phyloP scores from a whole-genome alignment of 2,113 vertebrate species.

The Rhabdornis inornatus region DNA sequence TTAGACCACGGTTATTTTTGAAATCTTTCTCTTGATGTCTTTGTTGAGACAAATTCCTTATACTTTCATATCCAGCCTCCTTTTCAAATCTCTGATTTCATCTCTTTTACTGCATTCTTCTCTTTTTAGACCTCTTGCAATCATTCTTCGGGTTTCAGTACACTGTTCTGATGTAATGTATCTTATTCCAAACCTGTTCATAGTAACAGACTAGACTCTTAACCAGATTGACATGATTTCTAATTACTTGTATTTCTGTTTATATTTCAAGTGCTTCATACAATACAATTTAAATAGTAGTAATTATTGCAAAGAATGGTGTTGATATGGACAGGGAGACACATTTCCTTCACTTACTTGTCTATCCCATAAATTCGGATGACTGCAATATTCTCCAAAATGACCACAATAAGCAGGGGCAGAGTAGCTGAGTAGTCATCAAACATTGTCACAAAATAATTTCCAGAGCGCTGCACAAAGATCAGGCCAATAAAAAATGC shows the following conservation, averaged over 20 bases:
- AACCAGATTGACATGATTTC: not conserved
- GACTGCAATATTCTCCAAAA: constrained; percentile 91
- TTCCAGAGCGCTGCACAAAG: constrained; percentile 96
- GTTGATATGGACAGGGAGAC: not conserved
- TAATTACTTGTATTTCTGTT: not conserved
- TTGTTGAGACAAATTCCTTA: not conserved
- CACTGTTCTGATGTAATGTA: not conserved
- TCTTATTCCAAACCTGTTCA: not conserved
- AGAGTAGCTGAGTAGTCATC: constrained; percentile 97
- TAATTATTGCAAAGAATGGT: not conserved
- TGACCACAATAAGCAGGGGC: constrained; percentile 90
- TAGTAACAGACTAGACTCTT: not conserved
- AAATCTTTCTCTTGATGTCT: not conserved
- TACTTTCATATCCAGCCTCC: not conserved
- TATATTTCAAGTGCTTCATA: not conserved
- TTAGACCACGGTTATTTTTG: not conserved
- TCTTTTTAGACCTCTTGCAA: not conserved
- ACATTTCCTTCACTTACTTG: constrained; percentile 78
- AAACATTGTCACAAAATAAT: constrained; percentile 97
- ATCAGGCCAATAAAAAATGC: constrained; percentile 91
- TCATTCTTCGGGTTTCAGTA: not conserved
- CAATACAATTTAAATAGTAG: not conserved
- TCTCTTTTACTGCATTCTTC: not conserved
- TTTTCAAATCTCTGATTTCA: not conserved
- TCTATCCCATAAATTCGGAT: constrained; percentile 92